Conservation (phyloP, 2,888 invertebrate species). For the Agrotis puta region DNA sequence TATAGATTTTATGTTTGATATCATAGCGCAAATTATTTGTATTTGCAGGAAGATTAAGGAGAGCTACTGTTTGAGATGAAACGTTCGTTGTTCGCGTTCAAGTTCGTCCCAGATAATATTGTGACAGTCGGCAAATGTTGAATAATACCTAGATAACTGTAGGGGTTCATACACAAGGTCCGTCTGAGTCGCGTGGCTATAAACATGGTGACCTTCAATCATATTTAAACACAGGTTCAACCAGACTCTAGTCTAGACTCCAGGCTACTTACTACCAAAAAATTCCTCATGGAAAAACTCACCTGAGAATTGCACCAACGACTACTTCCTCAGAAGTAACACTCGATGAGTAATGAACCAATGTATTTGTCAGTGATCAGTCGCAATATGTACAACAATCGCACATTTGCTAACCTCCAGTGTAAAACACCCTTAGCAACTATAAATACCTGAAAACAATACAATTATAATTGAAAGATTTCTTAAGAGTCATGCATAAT, state of each 20-base stretch:
- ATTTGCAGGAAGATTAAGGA: slow-evolving; percentile 47
- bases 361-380: too few species aligned
- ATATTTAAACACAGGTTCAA: too few species aligned
- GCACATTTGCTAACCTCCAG: background rate
- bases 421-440: slow-evolving; percentile 5
- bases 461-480: slow-evolving; percentile 20
- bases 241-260: too few species aligned
- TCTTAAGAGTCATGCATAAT: background rate
- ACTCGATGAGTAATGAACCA: too few species aligned
- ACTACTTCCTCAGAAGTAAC: too few species aligned
- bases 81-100: slow-evolving; percentile 48
- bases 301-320: too few species aligned
- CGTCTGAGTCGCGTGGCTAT: background rate
- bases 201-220: too few species aligned
- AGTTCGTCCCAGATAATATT: slow-evolving; percentile 44
- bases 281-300: too few species aligned
- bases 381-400: background rate
- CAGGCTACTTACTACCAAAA: too few species aligned
- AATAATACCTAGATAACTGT: slow-evolving; percentile 25
- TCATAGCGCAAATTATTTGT: slow-evolving; percentile 40
- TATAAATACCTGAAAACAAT: slow-evolving; percentile 4
- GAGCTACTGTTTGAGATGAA: slow-evolving; percentile 47
- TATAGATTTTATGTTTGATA: slow-evolving; percentile 34
- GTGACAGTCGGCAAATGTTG: slow-evolving; percentile 50
- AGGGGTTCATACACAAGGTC: slow-evolving; percentile 6